These are phyloP conservation scores for Gadus chalcogrammus DNA, from an alignment of 2,113 vertebrate genomes.

Conservation along the genomic window DNA sequence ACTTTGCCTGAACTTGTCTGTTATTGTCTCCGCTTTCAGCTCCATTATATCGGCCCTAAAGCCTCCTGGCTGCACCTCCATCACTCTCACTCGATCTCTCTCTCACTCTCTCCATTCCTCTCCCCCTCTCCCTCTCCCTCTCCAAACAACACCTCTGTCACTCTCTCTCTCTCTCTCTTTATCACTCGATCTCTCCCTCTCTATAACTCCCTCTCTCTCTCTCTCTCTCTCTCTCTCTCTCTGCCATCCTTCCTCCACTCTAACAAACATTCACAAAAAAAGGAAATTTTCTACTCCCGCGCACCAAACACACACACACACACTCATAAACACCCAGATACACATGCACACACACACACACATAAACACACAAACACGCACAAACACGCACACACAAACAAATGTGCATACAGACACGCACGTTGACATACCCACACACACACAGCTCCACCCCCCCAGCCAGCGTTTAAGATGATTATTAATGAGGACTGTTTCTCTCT, in stretches of 20 bases:
- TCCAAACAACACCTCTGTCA: too few species aligned
- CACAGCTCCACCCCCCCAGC: constrained; percentile 36
- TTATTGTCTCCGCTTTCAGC: neutral
- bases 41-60: too few species aligned
- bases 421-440: constrained; percentile 73
- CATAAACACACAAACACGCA: constrained; percentile 77
- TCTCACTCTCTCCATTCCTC: too few species aligned
- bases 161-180: neutral
- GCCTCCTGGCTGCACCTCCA: neutral
- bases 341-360: constrained; percentile 75
- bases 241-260: neutral
- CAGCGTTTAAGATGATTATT: constrained; percentile 89
- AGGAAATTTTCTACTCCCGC: neutral
- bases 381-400: constrained; percentile 59
- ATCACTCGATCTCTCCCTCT: neutral
- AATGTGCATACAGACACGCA: constrained; percentile 67
- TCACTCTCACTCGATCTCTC: too few species aligned
- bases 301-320: constrained; percentile 70
- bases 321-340: constrained; percentile 68
- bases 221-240: constrained; percentile 3
- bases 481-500: constrained; percentile 93
- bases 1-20: neutral
- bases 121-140: too few species aligned
- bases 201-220: neutral
- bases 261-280: neutral